A percentile compares a stretch with the other conserved stretches of the same genome.
Conservation (phyloP, 2,113 vertebrate species). For the Dryoscopus gambensis region DNA sequence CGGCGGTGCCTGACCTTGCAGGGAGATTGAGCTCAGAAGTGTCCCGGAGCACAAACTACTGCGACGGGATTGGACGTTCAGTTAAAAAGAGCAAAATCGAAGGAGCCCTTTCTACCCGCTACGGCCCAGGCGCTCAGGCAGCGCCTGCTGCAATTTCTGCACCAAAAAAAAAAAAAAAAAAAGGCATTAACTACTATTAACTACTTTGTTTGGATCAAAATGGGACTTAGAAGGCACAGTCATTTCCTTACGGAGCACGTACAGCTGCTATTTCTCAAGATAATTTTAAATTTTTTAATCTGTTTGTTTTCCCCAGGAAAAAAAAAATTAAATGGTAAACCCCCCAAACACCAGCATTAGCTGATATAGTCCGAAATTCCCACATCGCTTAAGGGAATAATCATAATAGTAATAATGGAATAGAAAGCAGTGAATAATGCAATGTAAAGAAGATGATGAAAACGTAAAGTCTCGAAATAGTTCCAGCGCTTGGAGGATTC, state of each 20-base stretch:
- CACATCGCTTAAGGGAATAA: background rate
- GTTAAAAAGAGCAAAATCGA: background rate
- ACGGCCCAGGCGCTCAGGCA: background rate
- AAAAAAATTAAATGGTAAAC: background rate
- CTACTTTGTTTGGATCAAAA: background rate
- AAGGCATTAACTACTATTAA: background rate
- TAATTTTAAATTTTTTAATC: background rate
- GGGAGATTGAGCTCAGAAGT: background rate
- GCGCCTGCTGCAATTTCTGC: background rate
- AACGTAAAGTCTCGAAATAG: background rate
- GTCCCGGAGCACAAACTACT: background rate
- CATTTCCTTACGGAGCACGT: background rate
- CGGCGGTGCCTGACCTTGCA: background rate
- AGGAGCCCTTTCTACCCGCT: background rate
- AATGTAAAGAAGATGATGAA: background rate
- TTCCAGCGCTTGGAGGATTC: background rate
- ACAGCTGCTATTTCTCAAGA: background rate
- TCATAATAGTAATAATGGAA: background rate
- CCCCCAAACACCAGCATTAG: background rate
- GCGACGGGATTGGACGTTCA: background rate
- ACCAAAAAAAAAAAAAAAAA: background rate
- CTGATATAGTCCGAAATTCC: background rate
- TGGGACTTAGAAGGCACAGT: background rate
- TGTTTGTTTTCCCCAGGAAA: background rate
- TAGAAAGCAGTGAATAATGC: background rate